These are phyloP conservation scores for Bombus cullumanus DNA, from an alignment of 1,140 invertebrate genomes.

Conservation along the genomic window DNA sequence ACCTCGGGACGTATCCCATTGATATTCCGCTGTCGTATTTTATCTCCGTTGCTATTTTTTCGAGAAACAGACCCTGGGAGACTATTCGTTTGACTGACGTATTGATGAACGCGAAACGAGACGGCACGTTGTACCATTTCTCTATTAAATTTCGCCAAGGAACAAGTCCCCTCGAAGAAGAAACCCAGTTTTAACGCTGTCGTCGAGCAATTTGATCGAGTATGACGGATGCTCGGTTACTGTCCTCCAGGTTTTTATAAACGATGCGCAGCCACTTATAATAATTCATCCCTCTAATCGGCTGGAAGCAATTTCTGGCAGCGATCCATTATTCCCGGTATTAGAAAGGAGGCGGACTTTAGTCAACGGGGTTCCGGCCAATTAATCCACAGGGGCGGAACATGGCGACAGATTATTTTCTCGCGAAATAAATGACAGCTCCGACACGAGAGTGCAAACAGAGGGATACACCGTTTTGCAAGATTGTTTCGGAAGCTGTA, in stretches of 20 bases:
- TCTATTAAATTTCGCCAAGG: not conserved
- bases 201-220: slow-evolving; percentile 34
- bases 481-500: not conserved
- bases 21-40: not conserved
- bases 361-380: not conserved
- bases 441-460: too few species aligned
- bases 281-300: slow-evolving; percentile 27
- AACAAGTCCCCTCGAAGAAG: not conserved
- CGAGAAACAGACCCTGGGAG: not conserved
- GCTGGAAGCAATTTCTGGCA: slow-evolving; percentile 3
- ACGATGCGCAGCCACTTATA: slow-evolving; percentile 19
- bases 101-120: not conserved
- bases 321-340: slow-evolving; percentile 20
- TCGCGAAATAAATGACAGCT: slow-evolving; percentile 8
- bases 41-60: not conserved
- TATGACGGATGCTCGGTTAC: slow-evolving; percentile 39
- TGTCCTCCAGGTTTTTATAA: not conserved
- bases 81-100: not conserved
- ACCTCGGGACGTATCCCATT: not conserved
- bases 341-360: not conserved
- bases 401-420: not conserved
- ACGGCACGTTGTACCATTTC: not conserved
- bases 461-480: not conserved
- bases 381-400: slow-evolving; percentile 6
- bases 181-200: not conserved